Evolutionary conservation across 2,888 invertebrate species (phyloP).

Genomic region (Malthinus flaveolus): DNA sequence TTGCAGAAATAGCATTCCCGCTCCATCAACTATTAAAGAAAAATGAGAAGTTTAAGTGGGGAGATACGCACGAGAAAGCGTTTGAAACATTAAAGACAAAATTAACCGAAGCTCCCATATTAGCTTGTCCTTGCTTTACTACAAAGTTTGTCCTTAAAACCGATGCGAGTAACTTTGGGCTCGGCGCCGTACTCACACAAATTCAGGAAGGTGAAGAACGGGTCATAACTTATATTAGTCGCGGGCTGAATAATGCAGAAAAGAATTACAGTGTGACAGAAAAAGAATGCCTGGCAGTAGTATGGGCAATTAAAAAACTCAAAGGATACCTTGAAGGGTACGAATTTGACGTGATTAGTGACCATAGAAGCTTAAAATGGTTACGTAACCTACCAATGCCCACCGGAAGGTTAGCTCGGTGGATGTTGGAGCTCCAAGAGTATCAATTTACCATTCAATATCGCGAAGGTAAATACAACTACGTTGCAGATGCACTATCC

Average conservation of each 20-base stretch:
- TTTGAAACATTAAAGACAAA: not conserved
- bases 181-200: not conserved
- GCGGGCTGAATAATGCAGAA: not conserved
- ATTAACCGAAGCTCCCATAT: not conserved
- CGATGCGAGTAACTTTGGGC: not conserved
- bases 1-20: not conserved
- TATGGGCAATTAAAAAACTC: conserved; percentile 37
- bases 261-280: conserved; percentile 13
- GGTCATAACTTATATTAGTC: not conserved
- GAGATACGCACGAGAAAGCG: not conserved
- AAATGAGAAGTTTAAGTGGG: not conserved
- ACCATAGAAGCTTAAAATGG: conserved; percentile 35
- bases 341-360: conserved; percentile 34
- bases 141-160: too few species aligned
- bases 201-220: not conserved
- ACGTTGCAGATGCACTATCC: too few species aligned
- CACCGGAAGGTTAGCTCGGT: conserved; percentile 24
- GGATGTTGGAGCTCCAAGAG: conserved; percentile 13
- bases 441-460: too few species aligned
- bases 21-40: not conserved
- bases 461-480: too few species aligned
- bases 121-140: not conserved
- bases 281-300: conserved; percentile 37
- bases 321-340: conserved; percentile 33
- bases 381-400: conserved; percentile 8